Evolutionary conservation across 2,888 invertebrate species (phyloP), one percentile per base, ranked within the genome.

Genomic region (Dione juno): DNA sequence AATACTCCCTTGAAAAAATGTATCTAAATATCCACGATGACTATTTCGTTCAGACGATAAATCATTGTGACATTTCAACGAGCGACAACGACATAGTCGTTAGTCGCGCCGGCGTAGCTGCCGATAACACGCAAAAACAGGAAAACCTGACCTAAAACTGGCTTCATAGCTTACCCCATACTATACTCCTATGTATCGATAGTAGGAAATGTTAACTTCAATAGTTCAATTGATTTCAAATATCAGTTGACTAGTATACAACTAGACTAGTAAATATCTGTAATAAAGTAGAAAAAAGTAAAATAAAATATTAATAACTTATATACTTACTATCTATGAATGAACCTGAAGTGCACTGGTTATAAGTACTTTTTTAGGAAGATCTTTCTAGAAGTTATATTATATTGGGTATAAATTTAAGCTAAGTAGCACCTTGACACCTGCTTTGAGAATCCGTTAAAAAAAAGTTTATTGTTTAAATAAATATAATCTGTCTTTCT

Each of bases 61-160:
- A 90, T 90, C 88, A 89, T 84, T 78, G 85, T 85, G 88, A 85
- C 88, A 84, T 86, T 84, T 84, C 81, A 73, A 71, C 72, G 74
- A 75, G 72, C 75, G 77, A 78, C 77, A 76, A 71, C 76, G 77
- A 78, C 77, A 75, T 67, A 77, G 72, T 80, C 78, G 80, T 80
- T 80, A 78, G 79, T 76, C 76, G 75, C 74, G 75, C 74, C 70
- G 73, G 67, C 73, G 71, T 72, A 65, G 73, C 73, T 75, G 77
- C 76, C 77, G 77, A 78, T 78, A 80, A 74, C 79, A 76, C 69
- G 74, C 76, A 78, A 79, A 79, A 79, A 79, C 78, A 79, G 77
- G 75, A 76, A 77, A 79, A 76, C 75, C 74, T 74, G 74, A 71
- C 69, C 73, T 70, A 72, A 72, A 74, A 72, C 53, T 54, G 69